Percentiles rank a stretch among this genome's conserved stretches.
These are phyloP conservation scores for Spermophilus dauricus DNA, from an alignment of 2,113 vertebrate genomes.

Conservation along the genomic window DNA sequence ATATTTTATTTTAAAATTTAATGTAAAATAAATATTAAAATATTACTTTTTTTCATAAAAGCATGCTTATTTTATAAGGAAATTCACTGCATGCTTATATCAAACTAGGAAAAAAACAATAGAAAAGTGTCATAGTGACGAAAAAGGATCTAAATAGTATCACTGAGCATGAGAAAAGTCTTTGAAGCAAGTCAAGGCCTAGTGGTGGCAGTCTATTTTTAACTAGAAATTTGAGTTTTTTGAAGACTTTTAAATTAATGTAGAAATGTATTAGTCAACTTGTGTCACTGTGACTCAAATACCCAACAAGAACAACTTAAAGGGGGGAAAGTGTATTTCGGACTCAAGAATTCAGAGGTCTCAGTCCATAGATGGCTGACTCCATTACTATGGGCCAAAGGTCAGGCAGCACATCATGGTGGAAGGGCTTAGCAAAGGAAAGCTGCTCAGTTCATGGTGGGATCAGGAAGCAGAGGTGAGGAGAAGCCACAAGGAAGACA, in stretches of 20 bases:
- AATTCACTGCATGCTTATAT: neutral
- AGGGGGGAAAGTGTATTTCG: too few species aligned
- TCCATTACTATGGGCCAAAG: too few species aligned
- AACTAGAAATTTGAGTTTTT: neutral
- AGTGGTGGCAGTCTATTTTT: neutral
- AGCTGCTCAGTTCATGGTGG: too few species aligned
- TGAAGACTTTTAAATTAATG: slow-evolving; percentile 3
- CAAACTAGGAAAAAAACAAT: neutral
- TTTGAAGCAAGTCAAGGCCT: neutral
- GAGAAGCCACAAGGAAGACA: too few species aligned
- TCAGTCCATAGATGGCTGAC: too few species aligned
- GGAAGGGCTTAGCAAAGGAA: too few species aligned
- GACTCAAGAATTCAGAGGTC: too few species aligned
- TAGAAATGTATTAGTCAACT: neutral
- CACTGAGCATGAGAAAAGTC: neutral
- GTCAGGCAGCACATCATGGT: too few species aligned
- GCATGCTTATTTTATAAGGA: neutral
- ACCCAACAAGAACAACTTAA: too few species aligned
- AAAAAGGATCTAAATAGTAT: neutral
- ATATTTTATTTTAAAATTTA: neutral
- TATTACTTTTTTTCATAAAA: neutral
- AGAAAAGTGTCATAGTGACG: neutral
- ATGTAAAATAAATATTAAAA: neutral
- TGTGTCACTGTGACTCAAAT: too few species aligned
- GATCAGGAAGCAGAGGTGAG: too few species aligned